A percentile compares a stretch with the other conserved stretches of the same genome.
These are phyloP conservation scores for Tenthredo distinguenda DNA, from an alignment of 2,888 invertebrate genomes.

Conservation along the genomic window DNA sequence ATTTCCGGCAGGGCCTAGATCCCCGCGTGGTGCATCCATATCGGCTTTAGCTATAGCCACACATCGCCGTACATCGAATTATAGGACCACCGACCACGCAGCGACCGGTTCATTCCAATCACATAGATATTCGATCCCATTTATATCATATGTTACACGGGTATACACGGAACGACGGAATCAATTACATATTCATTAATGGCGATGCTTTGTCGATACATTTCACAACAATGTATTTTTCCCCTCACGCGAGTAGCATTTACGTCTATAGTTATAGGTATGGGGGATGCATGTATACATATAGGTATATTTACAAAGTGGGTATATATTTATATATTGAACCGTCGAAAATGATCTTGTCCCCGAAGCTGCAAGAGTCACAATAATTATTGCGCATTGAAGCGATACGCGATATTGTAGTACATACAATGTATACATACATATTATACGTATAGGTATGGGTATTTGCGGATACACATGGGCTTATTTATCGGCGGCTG, in stretches of 20 bases:
- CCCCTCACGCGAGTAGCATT: not conserved
- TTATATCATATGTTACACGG: not conserved
- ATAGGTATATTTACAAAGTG: too few species aligned
- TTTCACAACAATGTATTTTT: not conserved
- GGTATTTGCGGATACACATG: not conserved
- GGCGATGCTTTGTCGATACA: not conserved
- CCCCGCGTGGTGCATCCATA: not conserved
- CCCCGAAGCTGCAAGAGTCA: not conserved
- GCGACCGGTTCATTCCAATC: not conserved
- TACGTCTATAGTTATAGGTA: too few species aligned
- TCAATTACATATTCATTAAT: slow-evolving; percentile 13
- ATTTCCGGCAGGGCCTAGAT: slow-evolving; percentile 65
- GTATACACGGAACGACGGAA: not conserved
- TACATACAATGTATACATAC: too few species aligned
- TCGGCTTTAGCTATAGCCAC: too few species aligned
- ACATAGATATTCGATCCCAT: not conserved
- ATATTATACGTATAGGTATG: not conserved
- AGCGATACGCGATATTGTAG: not conserved
- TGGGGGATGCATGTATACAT: too few species aligned
- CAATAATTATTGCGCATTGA: not conserved
- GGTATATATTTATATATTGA: too few species aligned
- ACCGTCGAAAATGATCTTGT: not conserved
- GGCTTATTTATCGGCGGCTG: not conserved
- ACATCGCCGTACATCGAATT: not conserved
- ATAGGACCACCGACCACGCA: not conserved